phyloP scores from a whole-genome alignment of 2,888 invertebrate genomes.

The Tenthredo notha region DNA sequence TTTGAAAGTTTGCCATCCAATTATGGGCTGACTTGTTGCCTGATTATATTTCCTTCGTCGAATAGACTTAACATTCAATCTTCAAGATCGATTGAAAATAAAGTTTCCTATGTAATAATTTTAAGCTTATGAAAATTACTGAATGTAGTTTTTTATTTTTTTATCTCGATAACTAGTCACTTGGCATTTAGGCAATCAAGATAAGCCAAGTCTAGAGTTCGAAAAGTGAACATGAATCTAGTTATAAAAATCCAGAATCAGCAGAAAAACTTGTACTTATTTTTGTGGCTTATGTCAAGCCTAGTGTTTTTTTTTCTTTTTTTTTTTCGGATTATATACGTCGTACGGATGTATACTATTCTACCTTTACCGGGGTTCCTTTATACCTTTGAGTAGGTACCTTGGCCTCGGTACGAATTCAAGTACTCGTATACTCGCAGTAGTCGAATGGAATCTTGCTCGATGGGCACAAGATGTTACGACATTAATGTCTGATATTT shows the following conservation, averaged over 20 bases:
- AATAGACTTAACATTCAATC: not conserved
- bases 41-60: not conserved
- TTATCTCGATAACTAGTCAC: not conserved
- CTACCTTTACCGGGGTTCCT: not conserved
- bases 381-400: not conserved
- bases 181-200: not conserved
- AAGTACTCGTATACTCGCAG: not conserved
- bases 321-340: not conserved
- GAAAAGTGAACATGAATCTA: too few relatives aligned
- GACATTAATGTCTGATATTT: constrained; percentile 45
- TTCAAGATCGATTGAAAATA: not conserved
- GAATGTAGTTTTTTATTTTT: not conserved
- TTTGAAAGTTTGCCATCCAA: constrained; percentile 3
- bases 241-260: too few relatives aligned
- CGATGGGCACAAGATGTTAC: constrained; percentile 17
- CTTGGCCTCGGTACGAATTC: not conserved
- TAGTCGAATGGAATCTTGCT: constrained; percentile 10
- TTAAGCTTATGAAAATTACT: not conserved
- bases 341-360: not conserved
- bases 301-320: not conserved
- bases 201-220: too few relatives aligned
- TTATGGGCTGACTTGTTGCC: not conserved
- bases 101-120: not conserved
- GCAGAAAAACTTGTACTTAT: too few relatives aligned
- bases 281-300: not conserved